These are phyloP conservation scores for Lepidurus apus DNA, from an alignment of 1,140 invertebrate genomes.

Conservation along the genomic window DNA sequence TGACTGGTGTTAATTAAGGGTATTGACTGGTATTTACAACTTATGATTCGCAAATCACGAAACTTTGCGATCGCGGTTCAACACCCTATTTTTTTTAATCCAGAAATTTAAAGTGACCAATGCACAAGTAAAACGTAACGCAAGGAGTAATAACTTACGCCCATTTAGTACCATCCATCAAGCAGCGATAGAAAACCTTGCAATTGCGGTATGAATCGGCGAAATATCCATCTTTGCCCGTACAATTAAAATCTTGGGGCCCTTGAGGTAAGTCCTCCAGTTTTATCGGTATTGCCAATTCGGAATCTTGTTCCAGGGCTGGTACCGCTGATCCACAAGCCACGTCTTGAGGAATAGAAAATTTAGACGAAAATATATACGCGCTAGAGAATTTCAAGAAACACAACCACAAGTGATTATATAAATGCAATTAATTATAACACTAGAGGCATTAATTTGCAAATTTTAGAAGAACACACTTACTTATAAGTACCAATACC, in stretches of 20 bases:
- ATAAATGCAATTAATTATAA: too few species aligned
- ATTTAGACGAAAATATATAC: neutral
- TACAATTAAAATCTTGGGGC: slow-evolving; percentile 30
- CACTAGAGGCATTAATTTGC: too few species aligned
- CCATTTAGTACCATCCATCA: slow-evolving; percentile 31
- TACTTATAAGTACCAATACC: too few species aligned
- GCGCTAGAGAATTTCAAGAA: too few species aligned
- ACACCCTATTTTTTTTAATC: neutral
- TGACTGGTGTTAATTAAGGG: too few species aligned
- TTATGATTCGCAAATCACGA: too few species aligned
- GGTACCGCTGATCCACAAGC: neutral
- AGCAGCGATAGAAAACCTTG: slow-evolving; percentile 30
- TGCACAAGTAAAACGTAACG: neutral
- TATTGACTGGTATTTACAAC: too few species aligned
- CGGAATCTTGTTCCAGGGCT: too few species aligned
- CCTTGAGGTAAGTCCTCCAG: slow-evolving; percentile 12
- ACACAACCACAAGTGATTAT: too few species aligned
- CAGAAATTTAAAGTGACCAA: neutral
- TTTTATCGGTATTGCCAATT: neutral
- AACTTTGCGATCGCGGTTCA: neutral
- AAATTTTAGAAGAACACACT: too few species aligned
- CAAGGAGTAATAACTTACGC: slow-evolving; percentile 25
- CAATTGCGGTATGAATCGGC: slow-evolving; percentile 30
- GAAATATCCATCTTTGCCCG: slow-evolving; percentile 32
- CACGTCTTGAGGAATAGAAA: neutral